These are phyloP conservation scores for Sabellastarte sp. DNA, from an alignment of 2,888 invertebrate genomes.

Conservation along the genomic window DNA sequence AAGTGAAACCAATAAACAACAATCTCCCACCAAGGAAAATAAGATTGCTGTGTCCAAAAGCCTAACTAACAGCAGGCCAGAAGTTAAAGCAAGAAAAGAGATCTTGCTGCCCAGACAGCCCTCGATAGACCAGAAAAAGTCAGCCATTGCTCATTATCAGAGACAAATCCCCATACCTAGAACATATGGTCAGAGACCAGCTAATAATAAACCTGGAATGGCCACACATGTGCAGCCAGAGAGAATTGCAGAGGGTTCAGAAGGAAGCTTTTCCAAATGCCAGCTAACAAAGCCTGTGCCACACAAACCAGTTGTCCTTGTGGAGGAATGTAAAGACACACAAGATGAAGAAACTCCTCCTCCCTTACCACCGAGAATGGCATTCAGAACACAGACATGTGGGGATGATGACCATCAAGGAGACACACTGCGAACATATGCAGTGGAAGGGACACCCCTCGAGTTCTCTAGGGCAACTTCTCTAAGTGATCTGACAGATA, in stretches of 20 bases:
- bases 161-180: background rate
- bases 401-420: background rate
- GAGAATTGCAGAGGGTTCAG: too few relatives aligned
- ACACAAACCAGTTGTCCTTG: background rate
- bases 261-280: too few relatives aligned
- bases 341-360: background rate
- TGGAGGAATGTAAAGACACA: background rate
- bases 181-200: background rate
- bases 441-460: constrained; percentile 84
- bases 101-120: too few relatives aligned
- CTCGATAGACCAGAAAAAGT: background rate
- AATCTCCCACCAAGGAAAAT: background rate
- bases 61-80: background rate
- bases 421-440: constrained; percentile 73
- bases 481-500: constrained; percentile 33
- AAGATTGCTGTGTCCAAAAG: background rate
- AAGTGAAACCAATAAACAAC: background rate
- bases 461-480: constrained; percentile 84
- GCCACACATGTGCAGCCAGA: background rate
- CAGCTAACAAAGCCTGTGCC: background rate
- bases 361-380: too few relatives aligned
- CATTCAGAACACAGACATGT: background rate
- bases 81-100: too few relatives aligned
- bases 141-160: background rate
- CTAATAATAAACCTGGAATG: background rate